Evolutionary conservation across 37 sponge, comb jelly and placozoan genomes (phyloP).

Genomic region (Ianthella basta): DNA sequence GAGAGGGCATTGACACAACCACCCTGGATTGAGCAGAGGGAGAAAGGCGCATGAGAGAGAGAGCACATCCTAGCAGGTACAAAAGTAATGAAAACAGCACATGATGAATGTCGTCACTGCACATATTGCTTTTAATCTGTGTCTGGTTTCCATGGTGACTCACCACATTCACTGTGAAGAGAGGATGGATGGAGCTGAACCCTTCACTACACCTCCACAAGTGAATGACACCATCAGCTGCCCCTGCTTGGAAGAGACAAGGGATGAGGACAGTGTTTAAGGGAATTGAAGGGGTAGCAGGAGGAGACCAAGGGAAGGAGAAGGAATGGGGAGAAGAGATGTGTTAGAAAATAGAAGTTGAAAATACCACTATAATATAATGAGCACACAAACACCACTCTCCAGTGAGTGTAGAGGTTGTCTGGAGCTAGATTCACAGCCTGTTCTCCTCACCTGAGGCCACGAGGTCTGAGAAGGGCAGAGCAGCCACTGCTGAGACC

Average conservation of each 20-base stretch:
- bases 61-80: too few relatives aligned
- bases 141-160: background rate
- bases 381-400: too few relatives aligned
- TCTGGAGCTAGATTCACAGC: too few relatives aligned
- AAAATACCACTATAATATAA: background rate
- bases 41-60: background rate
- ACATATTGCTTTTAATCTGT: too few relatives aligned
- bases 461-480: conserved; percentile 79
- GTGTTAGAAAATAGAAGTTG: background rate
- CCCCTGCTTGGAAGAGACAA: conserved; percentile 35
- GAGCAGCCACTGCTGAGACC: conserved; percentile 80
- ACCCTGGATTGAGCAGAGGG: conserved; percentile 26
- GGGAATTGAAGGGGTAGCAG: background rate
- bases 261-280: conserved; percentile 33
- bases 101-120: too few relatives aligned
- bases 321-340: background rate
- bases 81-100: too few relatives aligned
- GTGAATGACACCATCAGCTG: conserved; percentile 71
- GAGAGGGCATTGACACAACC: conserved; percentile 81
- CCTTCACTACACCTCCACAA: conserved; percentile 85
- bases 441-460: conserved; percentile 91
- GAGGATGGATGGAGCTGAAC: conserved; percentile 62
- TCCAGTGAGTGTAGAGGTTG: too few relatives aligned
- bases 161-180: conserved; percentile 75
- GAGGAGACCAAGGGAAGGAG: too few relatives aligned